Conservation (phyloP, 2,797 vertebrate species). For the Loris lydekkerianus region DNA sequence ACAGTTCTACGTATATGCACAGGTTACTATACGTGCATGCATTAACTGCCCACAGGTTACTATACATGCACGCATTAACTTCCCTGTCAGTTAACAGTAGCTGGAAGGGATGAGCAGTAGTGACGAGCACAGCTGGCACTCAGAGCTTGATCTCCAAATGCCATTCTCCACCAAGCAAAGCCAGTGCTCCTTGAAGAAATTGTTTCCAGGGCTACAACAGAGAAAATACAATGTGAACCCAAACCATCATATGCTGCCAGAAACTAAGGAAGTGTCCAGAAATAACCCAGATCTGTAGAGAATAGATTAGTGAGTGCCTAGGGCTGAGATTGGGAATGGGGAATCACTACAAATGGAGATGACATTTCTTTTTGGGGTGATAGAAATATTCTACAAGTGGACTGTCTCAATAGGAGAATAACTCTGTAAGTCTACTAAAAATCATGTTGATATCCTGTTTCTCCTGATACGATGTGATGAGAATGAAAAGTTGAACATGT, state of each 20-base stretch:
- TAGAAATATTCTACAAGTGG: not conserved
- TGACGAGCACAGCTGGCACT: not conserved
- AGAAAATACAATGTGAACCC: not conserved
- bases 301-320: not conserved
- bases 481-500: not conserved
- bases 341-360: not conserved
- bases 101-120: not conserved
- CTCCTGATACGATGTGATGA: not conserved
- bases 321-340: not conserved
- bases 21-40: not conserved
- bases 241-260: not conserved
- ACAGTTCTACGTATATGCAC: not conserved
- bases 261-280: not conserved
- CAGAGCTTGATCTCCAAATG: not conserved
- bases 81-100: not conserved
- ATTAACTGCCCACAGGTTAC: not conserved
- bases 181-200: constrained; percentile 24
- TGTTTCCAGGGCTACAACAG: not conserved
- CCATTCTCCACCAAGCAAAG: not conserved
- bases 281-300: not conserved
- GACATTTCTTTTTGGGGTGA: not conserved
- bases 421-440: not conserved
- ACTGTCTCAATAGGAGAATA: not conserved
- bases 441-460: not conserved
- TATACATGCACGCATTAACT: too few relatives aligned